phyloP scores from a whole-genome alignment of 1,140 invertebrate species.

The Lasioglossum baleicum region DNA sequence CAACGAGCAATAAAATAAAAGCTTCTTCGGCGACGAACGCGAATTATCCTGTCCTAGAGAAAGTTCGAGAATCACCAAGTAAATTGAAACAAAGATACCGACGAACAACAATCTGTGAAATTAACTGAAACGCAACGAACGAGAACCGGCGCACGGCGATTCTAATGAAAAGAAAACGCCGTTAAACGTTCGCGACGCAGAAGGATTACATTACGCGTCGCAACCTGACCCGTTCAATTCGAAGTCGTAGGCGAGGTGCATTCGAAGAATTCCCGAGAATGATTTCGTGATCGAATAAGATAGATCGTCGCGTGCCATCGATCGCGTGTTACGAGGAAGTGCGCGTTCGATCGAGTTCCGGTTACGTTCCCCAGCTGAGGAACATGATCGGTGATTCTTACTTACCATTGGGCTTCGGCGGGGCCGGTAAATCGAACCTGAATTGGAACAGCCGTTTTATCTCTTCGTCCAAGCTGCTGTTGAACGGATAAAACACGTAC shows the following conservation, averaged over 20 bases:
- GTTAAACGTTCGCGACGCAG: neutral
- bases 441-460: slow-evolving; percentile 66
- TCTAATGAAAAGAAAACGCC: neutral
- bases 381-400: neutral
- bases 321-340: too few species aligned
- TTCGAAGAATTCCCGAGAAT: too few species aligned
- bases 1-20: neutral
- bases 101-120: too few species aligned
- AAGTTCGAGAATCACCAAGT: too few species aligned
- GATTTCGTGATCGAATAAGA: too few species aligned
- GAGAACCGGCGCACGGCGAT: too few species aligned
- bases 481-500: slow-evolving; percentile 66
- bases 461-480: slow-evolving; percentile 70
- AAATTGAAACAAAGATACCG: too few species aligned
- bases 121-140: too few species aligned
- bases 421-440: neutral
- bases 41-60: neutral
- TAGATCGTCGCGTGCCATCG: too few species aligned
- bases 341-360: too few species aligned
- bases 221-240: neutral
- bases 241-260: too few species aligned
- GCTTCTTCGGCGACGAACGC: neutral
- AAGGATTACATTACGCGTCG: neutral
- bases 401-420: slow-evolving; percentile 17
- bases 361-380: neutral